A percentile compares a stretch with the other conserved stretches of the same genome.
Evolutionary conservation across 2,113 vertebrate species (phyloP).

Genomic region (Chaenogobius annularis): DNA sequence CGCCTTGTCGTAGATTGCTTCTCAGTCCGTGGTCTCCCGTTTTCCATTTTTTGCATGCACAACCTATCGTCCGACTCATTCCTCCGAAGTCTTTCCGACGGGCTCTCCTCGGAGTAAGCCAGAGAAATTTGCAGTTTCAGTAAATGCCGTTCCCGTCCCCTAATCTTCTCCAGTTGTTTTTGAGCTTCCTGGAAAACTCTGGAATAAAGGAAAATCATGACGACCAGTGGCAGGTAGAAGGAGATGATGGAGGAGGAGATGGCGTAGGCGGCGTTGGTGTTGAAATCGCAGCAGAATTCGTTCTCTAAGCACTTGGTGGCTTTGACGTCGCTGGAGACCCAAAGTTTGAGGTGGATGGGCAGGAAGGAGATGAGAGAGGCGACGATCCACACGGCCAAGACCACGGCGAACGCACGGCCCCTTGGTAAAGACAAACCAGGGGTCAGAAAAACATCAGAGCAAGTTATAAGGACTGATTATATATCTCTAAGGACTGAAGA

Average conservation of each 20-base stretch:
- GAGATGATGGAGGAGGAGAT: slow-evolving; percentile 93
- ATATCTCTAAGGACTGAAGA: neutral
- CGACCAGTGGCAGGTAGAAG: slow-evolving; percentile 90
- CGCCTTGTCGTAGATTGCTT: slow-evolving; percentile 55
- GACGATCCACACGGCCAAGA: slow-evolving; percentile 89
- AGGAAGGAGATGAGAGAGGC: slow-evolving; percentile 94
- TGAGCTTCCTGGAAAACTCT: slow-evolving; percentile 93
- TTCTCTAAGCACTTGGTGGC: slow-evolving; percentile 73
- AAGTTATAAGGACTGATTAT: too few species aligned
- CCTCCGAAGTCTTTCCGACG: slow-evolving; percentile 66
- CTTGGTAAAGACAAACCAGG: slow-evolving; percentile 25
- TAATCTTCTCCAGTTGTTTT: slow-evolving; percentile 92
- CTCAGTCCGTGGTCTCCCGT: slow-evolving; percentile 24
- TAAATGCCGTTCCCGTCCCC: slow-evolving; percentile 85
- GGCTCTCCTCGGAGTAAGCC: slow-evolving; percentile 59
- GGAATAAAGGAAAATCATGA: slow-evolving; percentile 94
- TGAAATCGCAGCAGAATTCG: slow-evolving; percentile 88
- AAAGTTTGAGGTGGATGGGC: slow-evolving; percentile 92
- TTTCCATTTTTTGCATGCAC: slow-evolving; percentile 39
- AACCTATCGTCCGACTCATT: slow-evolving; percentile 33
- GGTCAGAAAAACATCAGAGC: neutral
- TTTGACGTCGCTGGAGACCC: slow-evolving; percentile 58
- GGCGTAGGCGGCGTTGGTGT: slow-evolving; percentile 87
- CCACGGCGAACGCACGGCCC: slow-evolving; percentile 79
- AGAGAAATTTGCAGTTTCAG: slow-evolving; percentile 73